Base-by-base conservation (phyloP, 2,888 invertebrate species). In the Drosophila anomelani region DNA sequence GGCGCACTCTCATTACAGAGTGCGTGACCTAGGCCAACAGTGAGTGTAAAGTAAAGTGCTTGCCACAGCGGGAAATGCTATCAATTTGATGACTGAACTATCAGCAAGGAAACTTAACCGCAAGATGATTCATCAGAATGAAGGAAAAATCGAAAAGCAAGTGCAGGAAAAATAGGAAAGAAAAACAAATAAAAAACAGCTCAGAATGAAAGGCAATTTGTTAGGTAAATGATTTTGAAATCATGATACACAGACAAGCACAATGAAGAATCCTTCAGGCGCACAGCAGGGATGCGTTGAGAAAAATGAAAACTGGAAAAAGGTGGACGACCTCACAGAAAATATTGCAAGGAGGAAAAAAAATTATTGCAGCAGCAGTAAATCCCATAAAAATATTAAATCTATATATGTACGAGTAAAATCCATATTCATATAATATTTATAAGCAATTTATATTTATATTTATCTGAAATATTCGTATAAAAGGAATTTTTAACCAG, bases 321-420 rank as follows among this genome's bases (percentile, higher is more conserved):
- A 85, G 85, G 85, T 85, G 46, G 77, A 84, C 80, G 85, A 85
- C 85, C 85, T 80, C 63, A 41, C 41, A 39, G 12, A 1, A 44
- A 73, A 72, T 69, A 71, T 78, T 78, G 80, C 80, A 66, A 60
- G 15, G 3, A 12, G 20, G 4, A 49, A 44, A 51, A 60, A 57
- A 9, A 1, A 17, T 38, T n/a, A 63, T 53, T 64, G n/a, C 54
- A 43, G 4, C 10, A 10, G 4, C 7, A 49, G n/a, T 13, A 43
- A 43, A 15, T 20, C 23, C 20, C 0, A 12, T 7, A 3, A 17
- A 20, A 49, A 15, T 29, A 36, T 36, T 9, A 20, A 17, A 26
- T 23, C 3, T 1, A 8, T 17, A 36, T 13, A 43, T 17, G 5
- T 13, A 20, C 7, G 8, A 0, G 20, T 34, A 26, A 26, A 62